These are phyloP conservation scores for Diaphora mendica DNA, from an alignment of 2,888 invertebrate species.

Conservation along the genomic window DNA sequence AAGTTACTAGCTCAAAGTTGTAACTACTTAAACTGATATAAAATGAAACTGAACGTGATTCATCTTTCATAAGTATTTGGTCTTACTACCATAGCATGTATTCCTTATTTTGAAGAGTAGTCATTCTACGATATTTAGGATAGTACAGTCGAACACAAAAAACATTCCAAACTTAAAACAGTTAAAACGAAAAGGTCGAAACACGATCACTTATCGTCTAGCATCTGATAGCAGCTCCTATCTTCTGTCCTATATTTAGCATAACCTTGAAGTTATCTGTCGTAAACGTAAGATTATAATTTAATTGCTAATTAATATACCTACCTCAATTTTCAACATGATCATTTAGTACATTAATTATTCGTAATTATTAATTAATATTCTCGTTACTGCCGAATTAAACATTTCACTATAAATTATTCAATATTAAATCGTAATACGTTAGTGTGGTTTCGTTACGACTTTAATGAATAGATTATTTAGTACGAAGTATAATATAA, in stretches of 20 bases:
- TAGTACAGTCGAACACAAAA: neutral
- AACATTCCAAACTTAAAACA: too few species aligned
- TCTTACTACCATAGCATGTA: too few species aligned
- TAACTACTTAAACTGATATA: too few species aligned
- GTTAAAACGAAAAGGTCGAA: neutral
- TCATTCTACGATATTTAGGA: too few species aligned
- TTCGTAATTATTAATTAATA: slow-evolving; percentile 9
- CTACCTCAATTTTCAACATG: neutral
- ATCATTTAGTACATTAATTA: slow-evolving; percentile 1
- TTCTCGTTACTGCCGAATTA: slow-evolving; percentile 7
- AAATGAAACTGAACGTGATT: too few species aligned
- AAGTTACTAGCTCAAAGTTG: too few species aligned
- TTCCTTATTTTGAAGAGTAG: too few species aligned
- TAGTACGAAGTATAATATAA: neutral
- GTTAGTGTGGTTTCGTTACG: slow-evolving; percentile 3
- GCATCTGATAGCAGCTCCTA: neutral
- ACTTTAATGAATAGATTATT: slow-evolving; percentile 7
- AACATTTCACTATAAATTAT: slow-evolving; percentile 4
- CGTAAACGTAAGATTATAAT: neutral
- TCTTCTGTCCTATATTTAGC: neutral
- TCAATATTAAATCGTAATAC: slow-evolving; percentile 6
- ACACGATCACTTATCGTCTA: neutral
- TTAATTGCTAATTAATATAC: neutral
- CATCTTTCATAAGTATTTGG: too few species aligned
- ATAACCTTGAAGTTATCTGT: neutral